Evolutionary conservation across 1,140 invertebrate species (phyloP), one percentile per base, ranked within the genome.

Genomic region (Phenacoccus solenopsis): DNA sequence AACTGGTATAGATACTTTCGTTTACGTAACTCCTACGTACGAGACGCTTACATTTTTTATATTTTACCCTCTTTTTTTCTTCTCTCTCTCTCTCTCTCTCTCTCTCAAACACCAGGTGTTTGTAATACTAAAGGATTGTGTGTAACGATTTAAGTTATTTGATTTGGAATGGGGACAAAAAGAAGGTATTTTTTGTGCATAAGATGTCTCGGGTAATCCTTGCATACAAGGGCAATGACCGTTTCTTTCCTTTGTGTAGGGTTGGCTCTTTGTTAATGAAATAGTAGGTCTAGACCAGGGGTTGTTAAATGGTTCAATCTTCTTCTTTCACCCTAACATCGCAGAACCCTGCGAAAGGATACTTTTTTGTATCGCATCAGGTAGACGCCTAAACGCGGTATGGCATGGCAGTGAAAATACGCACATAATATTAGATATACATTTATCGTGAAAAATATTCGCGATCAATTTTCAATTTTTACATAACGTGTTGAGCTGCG

Each of bases 221-320:
- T 49, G n/a, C n/a, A n/a, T n/a, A n/a, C n/a, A 49, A 49, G 38
- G 38, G 38, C 38, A 49, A 49, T 49, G 38, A 49, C 38, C 38
- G 38, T 49, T 16, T 49, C 38, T 49, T 49, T 32, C 38, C 38
- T n/a, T 49, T n/a, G 16, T 9, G 20, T n/a, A 16, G 3, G 38
- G 13, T 49, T n/a, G 38, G 30, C 13, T 49, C 3, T 49, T 3
- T 49, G 16, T 16, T 49, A n/a, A 49, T 16, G 38, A 49, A n/a
- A 49, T 49, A 10, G 38, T 49, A n/a, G 16, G 38, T 49, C 38
- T 49, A 49, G 38, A 49, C 38, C 38, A 49, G 38, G 38, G 38
- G 38, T 49, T 49, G 38, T 49, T 49, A 49, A 49, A 49, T 9
- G 38, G 20, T 49, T 49, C n/a, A n/a, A n/a, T 49, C 38, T 49